Evolutionary conservation across 2,888 invertebrate species (phyloP), one percentile per base, ranked within the genome.

Genomic region (Rhamnusium bicolor): DNA sequence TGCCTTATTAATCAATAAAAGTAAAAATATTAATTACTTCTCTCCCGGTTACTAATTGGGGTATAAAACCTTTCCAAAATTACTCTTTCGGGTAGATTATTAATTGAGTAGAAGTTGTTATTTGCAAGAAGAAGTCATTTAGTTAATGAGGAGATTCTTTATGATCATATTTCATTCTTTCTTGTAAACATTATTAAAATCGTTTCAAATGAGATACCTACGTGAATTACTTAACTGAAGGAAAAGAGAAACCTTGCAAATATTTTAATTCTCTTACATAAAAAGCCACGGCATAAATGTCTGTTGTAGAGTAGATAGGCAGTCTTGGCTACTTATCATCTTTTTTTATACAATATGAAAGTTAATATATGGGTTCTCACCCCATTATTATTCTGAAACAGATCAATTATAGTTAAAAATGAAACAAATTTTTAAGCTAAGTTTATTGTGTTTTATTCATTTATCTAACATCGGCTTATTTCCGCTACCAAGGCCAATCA

Each of bases 101-200:
- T 67, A 67, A 67, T 65, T 56, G 56, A 67, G 67, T 24, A 40
- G 61, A 61, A 61, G 67, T 27, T 56, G 67, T 56, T 56, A 67
- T 54, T 54, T 40, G 67, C 46, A 19, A 65, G 53, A 53, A 51
- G 61, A 19, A 63, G 67, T 56, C 67, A 53, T 65, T 65, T 53
- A 65, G 29, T 29, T n/a, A 65, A 65, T 32, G 67, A 67, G 46
- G 40, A 24, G 46, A 67, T 67, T 54, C 67, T 67, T 67, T 51
- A 56, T 54, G 46, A 67, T 56, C 29, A 65, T 65, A 54, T 65
- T 65, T 65, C 65, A 65, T 53, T 65, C 53, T 65, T 65, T 65
- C 65, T 53, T 65, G 65, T 65, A 53, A 63, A 32, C 63, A 32
- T 54, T 53, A 65, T 65, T 65, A 53, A 53, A 53, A 53, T 61